Evolutionary conservation across 2,888 invertebrate species (phyloP).

Genomic region (Caradrina clavipalpis): DNA sequence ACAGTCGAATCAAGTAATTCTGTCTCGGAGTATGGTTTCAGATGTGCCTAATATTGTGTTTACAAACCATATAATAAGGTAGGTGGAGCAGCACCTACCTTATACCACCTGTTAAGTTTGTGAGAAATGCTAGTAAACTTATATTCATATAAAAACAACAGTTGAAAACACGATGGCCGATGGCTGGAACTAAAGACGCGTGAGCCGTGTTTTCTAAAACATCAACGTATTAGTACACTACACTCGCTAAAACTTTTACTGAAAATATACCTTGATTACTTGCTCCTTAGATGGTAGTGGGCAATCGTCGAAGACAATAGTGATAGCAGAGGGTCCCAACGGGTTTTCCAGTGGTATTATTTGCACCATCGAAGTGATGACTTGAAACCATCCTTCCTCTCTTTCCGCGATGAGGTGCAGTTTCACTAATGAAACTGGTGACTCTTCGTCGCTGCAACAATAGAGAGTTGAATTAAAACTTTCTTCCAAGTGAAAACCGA

Average conservation of each 20-base stretch:
- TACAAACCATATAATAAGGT: no score
- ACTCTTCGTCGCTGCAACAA: constrained; percentile 95
- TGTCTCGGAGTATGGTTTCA: no score
- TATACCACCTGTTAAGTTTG: no score
- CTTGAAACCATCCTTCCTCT: constrained; percentile 97
- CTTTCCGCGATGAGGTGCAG: constrained; percentile 96
- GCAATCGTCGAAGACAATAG: constrained; percentile 97
- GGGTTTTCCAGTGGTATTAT: constrained; percentile 96
- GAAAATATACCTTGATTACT: constrained; percentile 91
- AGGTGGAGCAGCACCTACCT: no score
- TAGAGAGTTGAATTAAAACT: constrained; percentile 9
- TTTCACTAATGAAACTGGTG: constrained; percentile 95
- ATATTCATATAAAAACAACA: neutral
- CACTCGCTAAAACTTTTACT: neutral
- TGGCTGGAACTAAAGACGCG: neutral
- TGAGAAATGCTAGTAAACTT: no score
- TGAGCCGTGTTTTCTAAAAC: neutral
- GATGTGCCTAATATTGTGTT: no score
- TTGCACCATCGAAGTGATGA: constrained; percentile 95
- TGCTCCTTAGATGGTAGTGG: constrained; percentile 95
- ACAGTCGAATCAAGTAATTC: no score
- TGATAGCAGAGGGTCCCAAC: constrained; percentile 97
- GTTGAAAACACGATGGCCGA: neutral
- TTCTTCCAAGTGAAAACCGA: neutral
- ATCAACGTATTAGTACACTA: neutral